Base-by-base conservation (phyloP, 2,888 invertebrate genomes). In the Drosophila pullipes region DNA sequence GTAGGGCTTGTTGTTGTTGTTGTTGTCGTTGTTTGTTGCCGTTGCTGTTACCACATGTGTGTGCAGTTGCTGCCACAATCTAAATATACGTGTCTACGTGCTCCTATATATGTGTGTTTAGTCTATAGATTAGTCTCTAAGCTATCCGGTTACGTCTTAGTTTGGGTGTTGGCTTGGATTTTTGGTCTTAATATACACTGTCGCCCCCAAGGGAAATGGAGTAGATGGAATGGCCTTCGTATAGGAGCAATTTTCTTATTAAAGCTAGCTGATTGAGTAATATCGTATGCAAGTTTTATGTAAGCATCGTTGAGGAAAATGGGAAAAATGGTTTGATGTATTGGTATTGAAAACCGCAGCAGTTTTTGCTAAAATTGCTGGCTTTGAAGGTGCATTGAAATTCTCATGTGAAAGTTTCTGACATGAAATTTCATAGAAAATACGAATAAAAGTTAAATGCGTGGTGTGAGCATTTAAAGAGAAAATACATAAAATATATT, bases 61-160 rank as follows among this genome's bases (percentile, higher is more conserved):
- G 69, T 74, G 63, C 74, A 72, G 25, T 74, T 53, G 11, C 65
- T 33, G 47, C 57, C 41, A 49, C 28, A 58, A 28, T 53, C 30
- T 55, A 44, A 18, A 41, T 57, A 50, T 31, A 52, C 53, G 39
- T 44, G 33, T 25, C 39, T n/a, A 39, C 57, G 37, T 41, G 57
- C 39, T 28, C 4, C 39, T 31, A 6, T 41, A 16, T 18, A 30
- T 41, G 58, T 58, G 30, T 57, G 47, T 31, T 28, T 22, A 39
- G 54, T 53, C 49, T 60, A 73, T 74, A 69, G 41, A 65, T 60
- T 52, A 60, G 52, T 52, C 33, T 49, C 25, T 37, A 33, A 55
- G 66, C 52, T 37, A 50, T 60, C 30, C 33, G 55, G 28, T 53
- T 54, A 28, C 49, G 54, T 73, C 66, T 74, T 72, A 47, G 53